Base-by-base conservation (phyloP, 2,888 invertebrate genomes). In the Drosophila diplacantha region DNA sequence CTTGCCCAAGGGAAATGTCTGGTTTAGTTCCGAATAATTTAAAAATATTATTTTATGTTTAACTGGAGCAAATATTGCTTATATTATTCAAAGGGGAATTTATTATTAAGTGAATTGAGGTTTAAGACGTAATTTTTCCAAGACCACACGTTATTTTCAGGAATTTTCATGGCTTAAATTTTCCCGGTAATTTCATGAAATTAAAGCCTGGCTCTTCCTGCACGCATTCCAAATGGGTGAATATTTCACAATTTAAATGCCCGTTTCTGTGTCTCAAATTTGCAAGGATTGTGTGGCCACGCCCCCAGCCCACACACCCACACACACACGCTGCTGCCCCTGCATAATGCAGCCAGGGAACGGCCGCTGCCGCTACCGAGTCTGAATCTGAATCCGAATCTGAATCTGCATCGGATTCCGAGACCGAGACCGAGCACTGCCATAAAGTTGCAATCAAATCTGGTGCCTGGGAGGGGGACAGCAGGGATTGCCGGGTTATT, bases 401-500 rank as follows among this genome's bases (percentile, higher is more conserved):
- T 0, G 31, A 20, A 29, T 37, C 52, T 5, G 26, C 5, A 18
- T 26, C 18, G 0, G 35, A 22, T 5, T 16, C 52, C 1, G 51
- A 43, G 41, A 2, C 14, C n/a, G 41, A 43, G 41, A 2, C 14
- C n/a, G n/a, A 16, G 26, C 24, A 11, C 52, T 52, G 50, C 16
- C 54, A 50, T 54, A 54, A 24, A 34, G 51, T 54, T 51, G 51
- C 53, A 52, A 55, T 55, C 55, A 35, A 52, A 32, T 60, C 39
- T 49, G 32, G n/a, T 29, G 58, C 52, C 8, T 22, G 41, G 24
- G 5, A 5, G 8, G 54, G 54, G 6, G 24, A 26, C 35, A 54
- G 35, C 26, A 35, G n/a, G 56, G 54, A 55, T 35, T 54, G 35
- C 22, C 35, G 63, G 61, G 35, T 61, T 61, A 61, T 63, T 61